Conservation (phyloP, 2,888 invertebrate species). For the Leucozona laternaria region DNA sequence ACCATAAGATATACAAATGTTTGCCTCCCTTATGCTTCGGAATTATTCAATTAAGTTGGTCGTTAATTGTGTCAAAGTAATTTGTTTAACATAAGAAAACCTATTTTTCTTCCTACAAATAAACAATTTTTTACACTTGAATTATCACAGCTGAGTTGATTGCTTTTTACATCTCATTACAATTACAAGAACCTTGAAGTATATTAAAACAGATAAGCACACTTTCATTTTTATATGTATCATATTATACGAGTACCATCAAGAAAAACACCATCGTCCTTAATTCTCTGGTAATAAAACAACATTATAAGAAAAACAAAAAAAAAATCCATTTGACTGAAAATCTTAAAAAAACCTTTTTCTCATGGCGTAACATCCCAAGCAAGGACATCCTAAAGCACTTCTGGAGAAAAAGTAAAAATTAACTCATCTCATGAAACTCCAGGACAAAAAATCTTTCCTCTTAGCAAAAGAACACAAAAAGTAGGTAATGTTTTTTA, state of each 20-base stretch:
- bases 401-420: slow-evolving; percentile 28
- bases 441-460: slow-evolving; percentile 22
- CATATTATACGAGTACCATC: slow-evolving; percentile 1
- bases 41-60: neutral
- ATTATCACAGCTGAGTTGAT: slow-evolving; percentile 22
- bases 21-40: too few relatives aligned
- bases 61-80: neutral
- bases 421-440: slow-evolving; percentile 32
- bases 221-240: slow-evolving; percentile 17
- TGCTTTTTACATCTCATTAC: slow-evolving; percentile 16
- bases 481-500: slow-evolving; percentile 17
- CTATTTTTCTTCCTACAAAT: neutral
- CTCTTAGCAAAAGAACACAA: neutral
- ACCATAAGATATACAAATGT: too few relatives aligned
- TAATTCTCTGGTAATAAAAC: slow-evolving; percentile 33
- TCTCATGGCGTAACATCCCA: neutral
- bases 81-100: slow-evolving; percentile 3
- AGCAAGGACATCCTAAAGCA: slow-evolving; percentile 39
- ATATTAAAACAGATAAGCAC: slow-evolving; percentile 4
- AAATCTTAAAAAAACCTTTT: slow-evolving; percentile 23
- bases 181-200: slow-evolving; percentile 24
- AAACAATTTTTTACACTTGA: slow-evolving; percentile 8
- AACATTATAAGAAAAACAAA: neutral
- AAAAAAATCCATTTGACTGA: neutral
- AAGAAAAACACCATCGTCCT: slow-evolving; percentile 13